phyloP scores from a whole-genome alignment of 2,888 invertebrate species.

The Hemistola chrysoprasaria region DNA sequence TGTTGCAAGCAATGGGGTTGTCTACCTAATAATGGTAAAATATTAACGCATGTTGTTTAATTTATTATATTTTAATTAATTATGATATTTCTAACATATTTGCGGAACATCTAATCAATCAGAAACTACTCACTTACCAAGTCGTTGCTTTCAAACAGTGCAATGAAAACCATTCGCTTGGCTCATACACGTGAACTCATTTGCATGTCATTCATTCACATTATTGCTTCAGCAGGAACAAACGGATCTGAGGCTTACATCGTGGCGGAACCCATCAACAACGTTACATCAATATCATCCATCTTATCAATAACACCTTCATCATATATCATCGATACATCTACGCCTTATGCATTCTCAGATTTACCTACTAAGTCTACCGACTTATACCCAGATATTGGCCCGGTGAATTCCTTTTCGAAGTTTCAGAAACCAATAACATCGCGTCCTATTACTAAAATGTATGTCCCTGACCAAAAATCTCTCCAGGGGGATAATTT shows the following conservation, averaged over 20 bases:
- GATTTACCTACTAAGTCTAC: slow-evolving; percentile 44
- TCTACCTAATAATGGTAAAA: slow-evolving; percentile 54
- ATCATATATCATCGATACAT: slow-evolving; percentile 16
- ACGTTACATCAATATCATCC: slow-evolving; percentile 57
- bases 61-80: too few relatives aligned
- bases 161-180: slow-evolving; percentile 3
- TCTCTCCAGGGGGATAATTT: slow-evolving; percentile 38
- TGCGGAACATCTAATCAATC: neutral
- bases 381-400: slow-evolving; percentile 49
- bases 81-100: neutral
- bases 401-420: slow-evolving; percentile 48
- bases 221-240: slow-evolving; percentile 72
- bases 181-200: slow-evolving; percentile 14
- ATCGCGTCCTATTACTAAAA: slow-evolving; percentile 27
- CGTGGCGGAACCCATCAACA: slow-evolving; percentile 48
- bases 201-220: slow-evolving; percentile 52
- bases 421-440: slow-evolving; percentile 46
- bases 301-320: slow-evolving; percentile 36
- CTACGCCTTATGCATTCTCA: slow-evolving; percentile 26
- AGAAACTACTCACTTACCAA: neutral
- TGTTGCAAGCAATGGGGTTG: slow-evolving; percentile 93
- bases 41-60: too few relatives aligned
- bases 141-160: neutral
- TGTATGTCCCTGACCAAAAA: slow-evolving; percentile 9
- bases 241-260: slow-evolving; percentile 48